Evolutionary conservation across 2,113 vertebrate species (phyloP).

Genomic region (Dicentrarchus labrax): DNA sequence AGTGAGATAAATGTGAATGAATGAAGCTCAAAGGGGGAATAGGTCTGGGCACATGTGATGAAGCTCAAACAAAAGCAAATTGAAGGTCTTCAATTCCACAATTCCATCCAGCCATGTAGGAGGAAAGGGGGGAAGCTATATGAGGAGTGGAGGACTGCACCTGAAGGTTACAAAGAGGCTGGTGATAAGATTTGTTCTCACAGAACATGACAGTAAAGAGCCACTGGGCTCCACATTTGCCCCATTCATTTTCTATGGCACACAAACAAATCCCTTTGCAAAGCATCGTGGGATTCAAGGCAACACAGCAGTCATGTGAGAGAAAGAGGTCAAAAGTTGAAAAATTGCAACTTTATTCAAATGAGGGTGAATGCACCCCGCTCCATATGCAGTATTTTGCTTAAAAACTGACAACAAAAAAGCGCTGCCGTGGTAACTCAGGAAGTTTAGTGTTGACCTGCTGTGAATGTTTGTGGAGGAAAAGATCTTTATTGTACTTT

Average conservation of each 20-base stretch:
- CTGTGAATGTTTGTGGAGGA: neutral
- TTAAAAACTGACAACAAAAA: no score
- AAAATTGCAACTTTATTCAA: neutral
- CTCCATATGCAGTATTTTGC: no score
- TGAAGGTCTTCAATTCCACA: constrained; percentile 26
- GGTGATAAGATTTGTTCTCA: constrained; percentile 1
- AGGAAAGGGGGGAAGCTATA: neutral
- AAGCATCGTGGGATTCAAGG: neutral
- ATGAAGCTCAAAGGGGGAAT: constrained; percentile 12
- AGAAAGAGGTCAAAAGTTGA: neutral
- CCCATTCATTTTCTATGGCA: neutral
- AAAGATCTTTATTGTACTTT: no score
- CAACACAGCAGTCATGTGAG: neutral
- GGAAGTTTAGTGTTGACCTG: neutral
- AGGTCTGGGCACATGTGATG: constrained; percentile 9
- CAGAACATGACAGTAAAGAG: neutral
- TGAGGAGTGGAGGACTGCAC: neutral
- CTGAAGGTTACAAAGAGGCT: constrained; percentile 9
- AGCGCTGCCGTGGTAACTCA: no score
- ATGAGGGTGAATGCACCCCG: neutral
- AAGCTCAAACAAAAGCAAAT: constrained; percentile 19
- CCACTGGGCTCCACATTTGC: neutral
- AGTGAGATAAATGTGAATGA: constrained; percentile 41
- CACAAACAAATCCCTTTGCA: neutral
- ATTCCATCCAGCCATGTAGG: neutral